These are phyloP conservation scores for Hydrolagus affinis DNA, from an alignment of 2,113 vertebrate species.

Conservation along the genomic window DNA sequence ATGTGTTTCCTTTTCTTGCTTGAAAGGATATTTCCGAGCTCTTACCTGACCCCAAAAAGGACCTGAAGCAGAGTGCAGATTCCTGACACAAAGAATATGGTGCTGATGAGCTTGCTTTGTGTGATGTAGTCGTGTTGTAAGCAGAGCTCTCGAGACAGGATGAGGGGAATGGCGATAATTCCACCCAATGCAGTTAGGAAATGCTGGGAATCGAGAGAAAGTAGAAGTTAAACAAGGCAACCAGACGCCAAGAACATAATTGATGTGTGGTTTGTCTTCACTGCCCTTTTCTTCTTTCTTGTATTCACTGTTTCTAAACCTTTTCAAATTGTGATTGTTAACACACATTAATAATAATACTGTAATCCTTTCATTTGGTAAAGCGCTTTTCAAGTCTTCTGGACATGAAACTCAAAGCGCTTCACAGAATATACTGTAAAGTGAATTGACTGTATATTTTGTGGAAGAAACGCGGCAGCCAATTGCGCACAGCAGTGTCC, in stretches of 20 bases:
- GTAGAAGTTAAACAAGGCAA: conserved; percentile 8
- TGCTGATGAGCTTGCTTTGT: conserved; percentile 90
- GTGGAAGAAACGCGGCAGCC: too few species aligned
- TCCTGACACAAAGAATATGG: conserved; percentile 89
- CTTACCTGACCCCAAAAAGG: conserved; percentile 82
- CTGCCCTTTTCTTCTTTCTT: background rate
- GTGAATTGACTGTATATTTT: too few species aligned
- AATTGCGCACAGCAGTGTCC: too few species aligned
- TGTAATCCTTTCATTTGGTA: too few species aligned
- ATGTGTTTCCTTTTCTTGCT: too few species aligned
- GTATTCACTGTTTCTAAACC: background rate
- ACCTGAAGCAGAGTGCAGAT: conserved; percentile 89
- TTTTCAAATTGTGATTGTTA: background rate
- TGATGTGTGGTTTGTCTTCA: background rate
- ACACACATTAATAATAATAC: too few species aligned
- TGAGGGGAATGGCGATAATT: conserved; percentile 78
- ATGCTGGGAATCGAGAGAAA: conserved; percentile 61
- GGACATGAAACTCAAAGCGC: too few species aligned
- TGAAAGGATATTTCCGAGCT: background rate
- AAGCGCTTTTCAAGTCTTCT: too few species aligned
- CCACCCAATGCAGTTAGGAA: conserved; percentile 86
- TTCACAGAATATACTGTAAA: too few species aligned
- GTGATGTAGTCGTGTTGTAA: conserved; percentile 82
- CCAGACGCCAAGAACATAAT: too few species aligned
- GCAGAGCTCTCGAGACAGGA: conserved; percentile 79